Conservation (phyloP, 1,140 invertebrate species). For the Calephelis nemesis region DNA sequence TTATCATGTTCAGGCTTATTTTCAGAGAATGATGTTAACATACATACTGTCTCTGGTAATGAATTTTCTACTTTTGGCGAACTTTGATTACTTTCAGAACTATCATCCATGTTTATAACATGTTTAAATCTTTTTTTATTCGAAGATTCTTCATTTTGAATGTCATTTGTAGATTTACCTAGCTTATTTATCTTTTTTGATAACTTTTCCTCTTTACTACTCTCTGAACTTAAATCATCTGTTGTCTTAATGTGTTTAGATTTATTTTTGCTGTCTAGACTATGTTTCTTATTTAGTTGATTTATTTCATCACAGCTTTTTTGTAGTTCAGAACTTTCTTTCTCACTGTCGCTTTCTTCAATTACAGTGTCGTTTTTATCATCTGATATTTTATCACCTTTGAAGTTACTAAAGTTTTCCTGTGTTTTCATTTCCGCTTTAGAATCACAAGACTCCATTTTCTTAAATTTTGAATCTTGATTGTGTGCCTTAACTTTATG, state of each 20-base stretch:
- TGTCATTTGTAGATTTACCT: background rate
- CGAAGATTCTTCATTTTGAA: background rate
- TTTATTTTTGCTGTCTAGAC: conserved; percentile 29
- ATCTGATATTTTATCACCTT: background rate
- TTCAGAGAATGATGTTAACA: too few species aligned
- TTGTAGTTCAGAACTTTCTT: background rate
- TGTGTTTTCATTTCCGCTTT: background rate
- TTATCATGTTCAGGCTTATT: too few species aligned
- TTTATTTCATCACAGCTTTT: conserved; percentile 19
- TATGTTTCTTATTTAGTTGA: conserved; percentile 16
- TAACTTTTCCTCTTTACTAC: background rate
- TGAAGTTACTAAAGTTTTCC: background rate
- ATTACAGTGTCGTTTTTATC: background rate
- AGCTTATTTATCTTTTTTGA: too few species aligned
- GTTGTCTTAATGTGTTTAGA: conserved; percentile 37
- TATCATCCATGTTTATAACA: conserved; percentile 11
- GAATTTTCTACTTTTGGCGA: too few species aligned
- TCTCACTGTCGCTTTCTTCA: background rate
- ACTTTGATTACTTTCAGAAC: conserved; percentile 8
- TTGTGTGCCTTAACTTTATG: too few species aligned
- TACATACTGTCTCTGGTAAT: too few species aligned
- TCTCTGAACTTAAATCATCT: conserved; percentile 34
- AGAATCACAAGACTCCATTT: background rate
- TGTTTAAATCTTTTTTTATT: conserved; percentile 17
- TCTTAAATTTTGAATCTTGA: background rate